A percentile compares a stretch with the other conserved stretches of the same genome.
These are phyloP conservation scores for Caenorhabditis angaria DNA, from an alignment of 2,888 invertebrate species.

Conservation along the genomic window DNA sequence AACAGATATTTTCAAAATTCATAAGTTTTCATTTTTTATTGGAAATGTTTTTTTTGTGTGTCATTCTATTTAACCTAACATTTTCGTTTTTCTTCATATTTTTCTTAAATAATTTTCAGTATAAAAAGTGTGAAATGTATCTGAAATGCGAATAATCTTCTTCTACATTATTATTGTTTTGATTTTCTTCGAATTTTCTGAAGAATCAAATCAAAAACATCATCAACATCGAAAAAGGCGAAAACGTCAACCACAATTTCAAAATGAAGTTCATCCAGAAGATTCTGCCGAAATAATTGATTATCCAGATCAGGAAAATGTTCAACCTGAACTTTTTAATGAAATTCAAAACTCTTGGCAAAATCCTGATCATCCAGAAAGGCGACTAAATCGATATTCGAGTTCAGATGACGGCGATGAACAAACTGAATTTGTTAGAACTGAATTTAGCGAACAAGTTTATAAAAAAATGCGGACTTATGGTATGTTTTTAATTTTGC, in stretches of 20 bases:
- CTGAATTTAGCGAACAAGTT: slow-evolving; percentile 51
- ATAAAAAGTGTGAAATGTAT: not conserved
- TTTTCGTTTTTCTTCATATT: too few relatives aligned
- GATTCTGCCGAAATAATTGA: slow-evolving; percentile 20
- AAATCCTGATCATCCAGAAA: slow-evolving; percentile 54
- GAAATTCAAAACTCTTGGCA: slow-evolving; percentile 17
- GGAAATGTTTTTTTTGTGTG: too few relatives aligned
- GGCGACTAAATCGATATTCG: slow-evolving; percentile 35
- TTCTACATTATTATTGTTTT: not conserved
- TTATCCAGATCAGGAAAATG: slow-evolving; percentile 12
- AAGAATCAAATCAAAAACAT: not conserved
- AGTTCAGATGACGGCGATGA: slow-evolving; percentile 29
- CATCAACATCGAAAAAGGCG: not conserved
- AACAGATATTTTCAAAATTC: not conserved
- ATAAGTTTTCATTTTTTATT: too few relatives aligned
- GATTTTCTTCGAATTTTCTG: not conserved
- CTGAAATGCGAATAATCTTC: not conserved
- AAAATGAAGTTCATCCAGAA: slow-evolving; percentile 9
- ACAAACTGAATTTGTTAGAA: slow-evolving; percentile 55
- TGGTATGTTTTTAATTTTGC: slow-evolving; percentile 48
- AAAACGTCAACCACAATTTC: not conserved
- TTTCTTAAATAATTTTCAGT: too few relatives aligned
- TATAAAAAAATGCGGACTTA: slow-evolving; percentile 60
- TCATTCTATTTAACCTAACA: too few relatives aligned
- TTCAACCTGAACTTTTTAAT: not conserved